These are phyloP conservation scores for Dasypolia templi DNA, from an alignment of 2,888 invertebrate genomes.

Conservation along the genomic window DNA sequence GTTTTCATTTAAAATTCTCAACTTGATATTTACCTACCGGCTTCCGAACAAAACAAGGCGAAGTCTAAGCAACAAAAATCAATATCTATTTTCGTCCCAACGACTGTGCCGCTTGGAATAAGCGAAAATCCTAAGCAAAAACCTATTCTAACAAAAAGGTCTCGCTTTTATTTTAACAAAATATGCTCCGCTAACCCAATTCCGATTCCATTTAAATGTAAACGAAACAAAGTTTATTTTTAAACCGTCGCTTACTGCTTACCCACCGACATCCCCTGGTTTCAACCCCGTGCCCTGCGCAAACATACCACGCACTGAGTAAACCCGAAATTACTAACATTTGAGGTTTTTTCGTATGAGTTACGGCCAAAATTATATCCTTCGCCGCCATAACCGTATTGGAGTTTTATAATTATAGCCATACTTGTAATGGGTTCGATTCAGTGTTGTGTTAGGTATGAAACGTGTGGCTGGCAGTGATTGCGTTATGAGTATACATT, in stretches of 20 bases:
- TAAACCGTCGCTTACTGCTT: constrained; percentile 39
- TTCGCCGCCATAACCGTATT: constrained; percentile 61
- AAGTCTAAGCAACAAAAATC: constrained; percentile 31
- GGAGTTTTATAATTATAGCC: constrained; percentile 62
- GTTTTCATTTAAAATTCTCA: not conserved
- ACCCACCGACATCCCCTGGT: constrained; percentile 44
- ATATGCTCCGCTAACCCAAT: constrained; percentile 54
- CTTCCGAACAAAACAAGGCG: not conserved
- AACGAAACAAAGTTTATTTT: constrained; percentile 58
- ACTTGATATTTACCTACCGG: not conserved
- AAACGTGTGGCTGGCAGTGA: constrained; percentile 19
- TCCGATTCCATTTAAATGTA: constrained; percentile 48
- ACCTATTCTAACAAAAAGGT: constrained; percentile 44
- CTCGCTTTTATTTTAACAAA: constrained; percentile 52
- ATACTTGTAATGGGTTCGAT: constrained; percentile 51
- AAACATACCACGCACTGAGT: constrained; percentile 54
- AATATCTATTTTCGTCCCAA: constrained; percentile 49
- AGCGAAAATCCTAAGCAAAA: constrained; percentile 37
- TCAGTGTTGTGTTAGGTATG: constrained; percentile 27
- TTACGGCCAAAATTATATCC: constrained; percentile 75
- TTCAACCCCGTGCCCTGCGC: constrained; percentile 50
- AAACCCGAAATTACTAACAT: constrained; percentile 79
- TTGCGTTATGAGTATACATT: constrained; percentile 38
- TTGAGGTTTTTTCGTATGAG: constrained; percentile 80
- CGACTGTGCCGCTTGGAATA: constrained; percentile 16